A percentile compares a stretch with the other conserved stretches of the same genome.
phyloP scores from a whole-genome alignment of 2,797 vertebrate genomes.

The Anabacerthia variegaticeps region DNA sequence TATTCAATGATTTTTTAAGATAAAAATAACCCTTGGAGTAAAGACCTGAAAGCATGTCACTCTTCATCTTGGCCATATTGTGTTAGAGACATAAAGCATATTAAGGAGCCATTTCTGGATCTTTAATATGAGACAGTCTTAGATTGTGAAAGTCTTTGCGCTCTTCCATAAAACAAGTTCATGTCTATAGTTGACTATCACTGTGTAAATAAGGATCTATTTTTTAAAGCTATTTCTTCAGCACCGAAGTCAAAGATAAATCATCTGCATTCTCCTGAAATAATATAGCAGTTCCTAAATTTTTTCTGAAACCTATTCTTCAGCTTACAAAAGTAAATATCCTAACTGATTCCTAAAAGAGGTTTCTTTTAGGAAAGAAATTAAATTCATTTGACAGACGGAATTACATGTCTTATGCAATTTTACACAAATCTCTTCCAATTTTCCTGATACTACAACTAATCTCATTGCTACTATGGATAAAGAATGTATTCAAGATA shows the following conservation, averaged over 20 bases:
- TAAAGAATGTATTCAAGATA: background rate
- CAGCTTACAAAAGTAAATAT: background rate
- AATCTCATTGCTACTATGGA: background rate
- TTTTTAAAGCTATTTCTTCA: background rate
- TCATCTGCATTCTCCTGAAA: background rate
- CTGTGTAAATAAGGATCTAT: background rate
- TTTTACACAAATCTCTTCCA: background rate
- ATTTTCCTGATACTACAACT: background rate
- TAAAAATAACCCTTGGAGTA: background rate
- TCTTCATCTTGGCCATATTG: background rate
- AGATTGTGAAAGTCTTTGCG: background rate
- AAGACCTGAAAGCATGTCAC: background rate
- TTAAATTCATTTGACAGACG: background rate
- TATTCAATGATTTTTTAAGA: background rate
- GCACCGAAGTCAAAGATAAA: background rate
- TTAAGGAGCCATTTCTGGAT: background rate
- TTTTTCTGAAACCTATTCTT: background rate
- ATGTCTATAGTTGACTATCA: background rate
- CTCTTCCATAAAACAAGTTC: background rate
- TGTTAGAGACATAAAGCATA: background rate
- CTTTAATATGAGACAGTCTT: background rate
- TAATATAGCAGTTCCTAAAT: background rate
- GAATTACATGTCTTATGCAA: background rate
- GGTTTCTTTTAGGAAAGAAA: background rate
- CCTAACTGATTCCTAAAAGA: background rate